Evolutionary conservation across 2,797 vertebrate genomes (phyloP).

Genomic region (Acanthiza pusilla): DNA sequence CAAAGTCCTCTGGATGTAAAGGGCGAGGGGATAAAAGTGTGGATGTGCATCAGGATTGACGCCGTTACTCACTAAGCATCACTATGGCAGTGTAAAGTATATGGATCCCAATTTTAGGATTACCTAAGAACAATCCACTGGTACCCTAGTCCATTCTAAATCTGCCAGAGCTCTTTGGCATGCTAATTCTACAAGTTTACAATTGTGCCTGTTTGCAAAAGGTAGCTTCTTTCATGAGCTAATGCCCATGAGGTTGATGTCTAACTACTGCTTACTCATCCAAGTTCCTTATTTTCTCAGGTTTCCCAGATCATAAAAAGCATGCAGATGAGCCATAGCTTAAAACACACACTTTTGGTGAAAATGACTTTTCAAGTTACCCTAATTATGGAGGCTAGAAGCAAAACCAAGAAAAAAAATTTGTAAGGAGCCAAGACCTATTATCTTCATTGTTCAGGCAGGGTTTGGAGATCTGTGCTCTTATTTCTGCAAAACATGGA

Average conservation of each 20-base stretch:
- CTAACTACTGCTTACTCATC: neutral
- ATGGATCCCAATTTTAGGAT: neutral
- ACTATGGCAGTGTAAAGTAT: neutral
- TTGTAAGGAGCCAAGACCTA: neutral
- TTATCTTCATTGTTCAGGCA: neutral
- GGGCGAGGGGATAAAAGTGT: neutral
- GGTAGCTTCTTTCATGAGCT: neutral
- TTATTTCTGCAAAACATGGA: neutral
- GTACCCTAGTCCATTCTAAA: neutral
- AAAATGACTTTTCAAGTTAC: neutral
- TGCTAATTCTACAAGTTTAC: neutral
- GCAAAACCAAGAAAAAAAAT: neutral
- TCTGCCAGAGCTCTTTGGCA: neutral
- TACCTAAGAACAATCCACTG: neutral
- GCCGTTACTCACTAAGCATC: neutral
- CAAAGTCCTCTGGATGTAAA: neutral
- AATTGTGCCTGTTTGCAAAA: neutral
- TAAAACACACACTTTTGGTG: neutral
- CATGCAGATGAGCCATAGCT: neutral
- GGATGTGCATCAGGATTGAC: neutral
- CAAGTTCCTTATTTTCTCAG: neutral
- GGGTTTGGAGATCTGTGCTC: neutral
- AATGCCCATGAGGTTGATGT: accelerated
- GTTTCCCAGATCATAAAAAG: neutral
- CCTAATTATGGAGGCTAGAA: neutral